Base-by-base conservation (phyloP, 1,140 invertebrate species). In the Venustaconcha ellipsiformis region DNA sequence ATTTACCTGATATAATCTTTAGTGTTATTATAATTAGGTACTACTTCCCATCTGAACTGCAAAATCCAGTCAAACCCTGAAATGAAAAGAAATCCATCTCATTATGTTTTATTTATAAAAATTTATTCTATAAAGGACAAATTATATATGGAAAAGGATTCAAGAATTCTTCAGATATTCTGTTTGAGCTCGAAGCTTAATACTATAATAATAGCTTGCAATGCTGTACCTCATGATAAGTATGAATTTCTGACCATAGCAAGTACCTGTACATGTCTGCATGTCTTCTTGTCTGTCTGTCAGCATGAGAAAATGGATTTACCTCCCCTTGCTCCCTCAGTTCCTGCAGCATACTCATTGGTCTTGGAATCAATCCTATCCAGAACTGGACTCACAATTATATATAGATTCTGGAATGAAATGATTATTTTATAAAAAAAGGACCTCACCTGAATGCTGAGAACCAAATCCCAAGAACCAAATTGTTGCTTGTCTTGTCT, bases 331-430 rank as follows among this genome's bases (percentile, higher is more conserved):
- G 18, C 13, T n/a, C n/a, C 48, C 18, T 48, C 60, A 3, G 12
- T 20, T 26, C 55, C 65, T 18, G 67, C 59, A 56, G 56, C 37
- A 48, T 76, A 76, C 8, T 37, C 4, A 18, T 69, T 68, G 37
- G 59, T 59, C 18, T 20, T 76, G 30, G 90, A 89, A 69, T 85
- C 90, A 55, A 92, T 91, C 3, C 92, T 92, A 82, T 92, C 92
- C 70, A 92, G 92, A n/a, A 92, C 91, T n/a, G 91, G 91, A 72
- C 90, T 90, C 30, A 92, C 92, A 55, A 92, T 91, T 23, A 88
- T 80, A 60, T 85, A 86, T 14, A 79, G 76, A 70, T 37, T 37
- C 37, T 37, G 37, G 37, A 37, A 37, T 37, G 8, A 37, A 37
- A 1, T 37, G 37, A 37, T 37, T 6, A 37, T 37, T 6, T 37